Evolutionary conservation across 2,797 vertebrate genomes (phyloP).

Genomic region (Chelon auratus): DNA sequence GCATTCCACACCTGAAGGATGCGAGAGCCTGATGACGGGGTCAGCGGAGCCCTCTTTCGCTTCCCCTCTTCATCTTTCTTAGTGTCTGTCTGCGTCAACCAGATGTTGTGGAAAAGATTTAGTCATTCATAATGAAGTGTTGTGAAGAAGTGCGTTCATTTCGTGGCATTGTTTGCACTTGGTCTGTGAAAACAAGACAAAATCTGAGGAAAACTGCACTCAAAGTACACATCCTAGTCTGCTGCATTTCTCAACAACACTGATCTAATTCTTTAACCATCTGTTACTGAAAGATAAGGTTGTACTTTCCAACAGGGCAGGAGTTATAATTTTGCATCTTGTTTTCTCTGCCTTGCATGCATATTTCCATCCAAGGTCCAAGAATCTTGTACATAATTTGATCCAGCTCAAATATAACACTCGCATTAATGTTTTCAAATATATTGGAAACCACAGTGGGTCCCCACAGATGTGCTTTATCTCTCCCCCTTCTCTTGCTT

Average conservation of each 20-base stretch:
- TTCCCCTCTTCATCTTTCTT: constrained; percentile 23
- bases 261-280: neutral
- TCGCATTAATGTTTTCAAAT: constrained; percentile 48
- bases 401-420: constrained; percentile 9
- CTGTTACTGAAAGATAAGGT: constrained; percentile 17
- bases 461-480: constrained; percentile 72
- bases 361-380: constrained; percentile 24
- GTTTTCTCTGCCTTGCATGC: neutral
- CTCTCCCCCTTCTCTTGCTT: constrained; percentile 31
- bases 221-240: neutral
- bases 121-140: neutral
- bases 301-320: neutral
- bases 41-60: constrained; percentile 46
- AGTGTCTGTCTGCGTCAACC: constrained; percentile 32
- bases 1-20: constrained; percentile 74
- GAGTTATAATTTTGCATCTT: constrained; percentile 1
- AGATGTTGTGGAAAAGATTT: constrained; percentile 29
- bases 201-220: no score
- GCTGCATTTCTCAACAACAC: neutral
- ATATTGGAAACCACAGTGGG: constrained; percentile 44
- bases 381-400: constrained; percentile 10
- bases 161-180: constrained; percentile 11
- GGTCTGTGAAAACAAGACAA: constrained; percentile 29
- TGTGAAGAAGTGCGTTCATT: constrained; percentile 25
- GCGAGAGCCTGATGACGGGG: constrained; percentile 51